Evolutionary conservation across 2,888 invertebrate species (phyloP).

Genomic region (Catocala sponsa): DNA sequence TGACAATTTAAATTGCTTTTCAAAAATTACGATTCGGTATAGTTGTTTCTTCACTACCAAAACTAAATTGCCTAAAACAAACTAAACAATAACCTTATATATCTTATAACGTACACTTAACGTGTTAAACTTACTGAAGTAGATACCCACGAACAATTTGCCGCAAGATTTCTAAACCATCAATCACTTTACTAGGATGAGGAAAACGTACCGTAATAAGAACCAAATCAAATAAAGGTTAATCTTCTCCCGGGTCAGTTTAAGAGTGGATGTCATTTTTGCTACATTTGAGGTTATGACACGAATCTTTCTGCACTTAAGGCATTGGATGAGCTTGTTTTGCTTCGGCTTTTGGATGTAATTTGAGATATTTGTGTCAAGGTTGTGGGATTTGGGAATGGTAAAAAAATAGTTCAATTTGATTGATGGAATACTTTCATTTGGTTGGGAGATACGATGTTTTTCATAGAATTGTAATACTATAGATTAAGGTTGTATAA

Average conservation of each 20-base stretch:
- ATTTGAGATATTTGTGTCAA: background rate
- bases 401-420: no score
- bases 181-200: conserved; percentile 26
- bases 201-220: conserved; percentile 25
- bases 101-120: conserved; percentile 1
- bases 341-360: background rate
- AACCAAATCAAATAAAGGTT: conserved; percentile 41
- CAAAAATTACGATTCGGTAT: no score
- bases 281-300: conserved; percentile 23
- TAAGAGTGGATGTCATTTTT: conserved; percentile 26
- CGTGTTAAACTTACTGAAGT: background rate
- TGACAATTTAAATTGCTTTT: no score
- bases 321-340: background rate
- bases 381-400: background rate
- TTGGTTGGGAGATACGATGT: no score
- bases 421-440: no score
- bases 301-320: conserved; percentile 15
- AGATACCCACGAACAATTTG: conserved; percentile 19
- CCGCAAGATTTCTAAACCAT: conserved; percentile 18
- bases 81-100: background rate
- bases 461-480: no score
- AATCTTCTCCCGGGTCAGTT: conserved; percentile 27
- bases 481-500: no score
- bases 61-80: no score
- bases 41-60: no score